Percentiles rank a stretch among this genome's conserved stretches.
These are phyloP conservation scores for Lichenostomus cassidix DNA, from an alignment of 2,113 vertebrate species.

Conservation along the genomic window DNA sequence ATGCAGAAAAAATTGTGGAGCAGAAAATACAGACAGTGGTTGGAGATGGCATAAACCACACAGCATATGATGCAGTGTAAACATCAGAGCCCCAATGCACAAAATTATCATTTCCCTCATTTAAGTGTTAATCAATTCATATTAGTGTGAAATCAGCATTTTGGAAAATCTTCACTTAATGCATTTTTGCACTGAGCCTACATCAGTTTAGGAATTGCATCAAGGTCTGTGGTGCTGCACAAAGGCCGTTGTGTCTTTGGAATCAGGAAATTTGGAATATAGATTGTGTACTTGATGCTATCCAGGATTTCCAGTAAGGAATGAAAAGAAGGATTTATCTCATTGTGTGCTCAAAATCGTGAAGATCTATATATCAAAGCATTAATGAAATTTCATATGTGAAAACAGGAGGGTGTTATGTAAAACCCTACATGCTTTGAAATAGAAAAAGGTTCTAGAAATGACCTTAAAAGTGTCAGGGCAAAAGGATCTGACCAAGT, in stretches of 20 bases:
- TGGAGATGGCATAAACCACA: background rate
- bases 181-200: background rate
- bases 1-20: background rate
- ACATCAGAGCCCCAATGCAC: background rate
- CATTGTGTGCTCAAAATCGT: background rate
- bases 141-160: background rate
- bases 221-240: background rate
- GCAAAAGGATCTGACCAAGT: background rate
- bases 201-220: background rate
- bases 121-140: background rate
- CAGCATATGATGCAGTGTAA: background rate
- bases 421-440: background rate
- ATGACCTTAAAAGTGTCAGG: background rate
- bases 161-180: background rate
- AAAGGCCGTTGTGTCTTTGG: background rate
- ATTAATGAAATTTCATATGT: background rate
- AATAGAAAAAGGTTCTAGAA: background rate
- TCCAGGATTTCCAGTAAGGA: background rate
- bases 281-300: background rate
- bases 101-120: background rate
- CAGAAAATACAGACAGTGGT: background rate
- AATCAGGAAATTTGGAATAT: background rate
- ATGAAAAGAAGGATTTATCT: background rate
- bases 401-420: background rate
- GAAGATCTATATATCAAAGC: background rate